Evolutionary conservation across 2,797 vertebrate species (phyloP).

Genomic region (Vespertilio murinus): DNA sequence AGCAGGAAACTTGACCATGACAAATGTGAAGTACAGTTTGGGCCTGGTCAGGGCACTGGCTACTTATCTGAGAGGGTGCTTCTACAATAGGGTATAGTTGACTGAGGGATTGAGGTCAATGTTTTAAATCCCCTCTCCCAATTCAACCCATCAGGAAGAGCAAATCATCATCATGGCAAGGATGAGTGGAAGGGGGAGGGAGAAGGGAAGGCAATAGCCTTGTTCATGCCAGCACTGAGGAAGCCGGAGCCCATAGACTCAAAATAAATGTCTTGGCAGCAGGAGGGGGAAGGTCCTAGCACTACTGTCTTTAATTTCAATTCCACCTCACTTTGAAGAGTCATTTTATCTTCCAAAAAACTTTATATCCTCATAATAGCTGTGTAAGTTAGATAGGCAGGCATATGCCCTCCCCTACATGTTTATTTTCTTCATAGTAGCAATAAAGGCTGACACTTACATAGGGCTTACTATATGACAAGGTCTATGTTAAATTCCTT

Average conservation of each 20-base stretch:
- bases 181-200: neutral
- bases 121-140: conserved; percentile 17
- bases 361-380: neutral
- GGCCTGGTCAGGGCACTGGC: neutral
- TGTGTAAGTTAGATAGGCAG: neutral
- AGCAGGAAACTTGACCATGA: neutral
- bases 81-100: neutral
- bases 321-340: neutral
- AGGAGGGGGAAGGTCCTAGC: neutral
- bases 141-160: neutral
- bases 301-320: neutral
- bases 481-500: neutral
- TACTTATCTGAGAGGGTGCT: neutral
- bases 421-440: neutral
- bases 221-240: neutral
- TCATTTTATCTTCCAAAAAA: conserved; percentile 15
- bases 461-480: neutral
- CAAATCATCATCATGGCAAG: neutral
- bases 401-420: neutral
- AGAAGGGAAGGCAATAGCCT: neutral
- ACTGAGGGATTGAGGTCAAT: neutral
- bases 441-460: neutral
- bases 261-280: neutral
- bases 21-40: neutral
- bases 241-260: neutral